Base-by-base conservation (phyloP, 2,888 invertebrate genomes). In the Eremobia ochroleuca region DNA sequence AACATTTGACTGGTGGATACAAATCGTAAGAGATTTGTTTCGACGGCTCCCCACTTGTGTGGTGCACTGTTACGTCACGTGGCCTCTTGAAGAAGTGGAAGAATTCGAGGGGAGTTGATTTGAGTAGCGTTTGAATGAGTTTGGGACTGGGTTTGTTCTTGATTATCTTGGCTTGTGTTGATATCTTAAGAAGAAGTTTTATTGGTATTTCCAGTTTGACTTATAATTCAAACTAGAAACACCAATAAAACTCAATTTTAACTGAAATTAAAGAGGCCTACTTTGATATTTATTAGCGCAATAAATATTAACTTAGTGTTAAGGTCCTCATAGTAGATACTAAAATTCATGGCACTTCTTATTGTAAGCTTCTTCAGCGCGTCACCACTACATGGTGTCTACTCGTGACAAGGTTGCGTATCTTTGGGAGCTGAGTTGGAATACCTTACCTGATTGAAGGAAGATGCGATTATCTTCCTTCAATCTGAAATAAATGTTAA, bases 1-100 rank as follows among this genome's bases (percentile, higher is more conserved):
- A 74, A 74, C 83, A 72, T 86, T 84, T 83, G 87, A 83, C 52
- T 79, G 87, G 74, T 86, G 80, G 87, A 83, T 79, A 84, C 84
- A 84, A 86, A 84, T 83, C 69, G 86, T 61, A 62, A 79, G 74
- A 72, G 74, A 86, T 86, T 84, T 83, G 71, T 84, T 80, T 86
- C 59, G 46, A 15, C 49, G 28, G 15, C 59, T 58, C 40, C 81
- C 43, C 82, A 62, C 59, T 81, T 31, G 31, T 85, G 70, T 68
- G 85, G 70, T 77, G 86, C 79, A 83, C n/a, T 59, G 74, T 78
- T 65, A 73, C 83, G 68, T 83, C 69, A 86, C 40, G 0, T 15
- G 21, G 28, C 0, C 49, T 62, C 28, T 58, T 71, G 68, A 34
- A 67, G 62, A 15, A 34, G 49, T n/a, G 25, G 34, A 34, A 62